Conservation (phyloP, 1,140 invertebrate genomes). For the Drosophila ogumai region DNA sequence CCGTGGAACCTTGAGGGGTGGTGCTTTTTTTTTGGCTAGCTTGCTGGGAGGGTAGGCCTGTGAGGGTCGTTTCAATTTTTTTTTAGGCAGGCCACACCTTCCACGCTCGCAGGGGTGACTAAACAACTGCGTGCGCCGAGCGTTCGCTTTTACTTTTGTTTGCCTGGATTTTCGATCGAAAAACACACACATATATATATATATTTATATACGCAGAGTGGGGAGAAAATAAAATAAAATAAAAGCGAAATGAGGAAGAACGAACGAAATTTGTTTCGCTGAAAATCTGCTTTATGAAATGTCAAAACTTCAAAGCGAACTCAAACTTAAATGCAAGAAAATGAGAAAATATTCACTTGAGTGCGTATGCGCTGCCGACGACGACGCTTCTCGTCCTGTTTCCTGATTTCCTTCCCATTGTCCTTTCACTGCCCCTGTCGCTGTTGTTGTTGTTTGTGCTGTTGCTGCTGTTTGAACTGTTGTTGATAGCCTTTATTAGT, state of each 20-base stretch:
- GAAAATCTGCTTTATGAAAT: slow-evolving; percentile 82
- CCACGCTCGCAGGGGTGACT: slow-evolving; percentile 76
- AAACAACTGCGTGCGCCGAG: slow-evolving; percentile 56
- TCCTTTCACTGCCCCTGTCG: slow-evolving; percentile 12
- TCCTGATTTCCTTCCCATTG: slow-evolving; percentile 34
- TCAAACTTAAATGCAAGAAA: slow-evolving; percentile 81
- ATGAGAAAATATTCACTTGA: slow-evolving; percentile 84
- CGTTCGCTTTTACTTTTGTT: slow-evolving; percentile 82
- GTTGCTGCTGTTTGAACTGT: slow-evolving; percentile 74
- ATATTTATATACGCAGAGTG: neutral
- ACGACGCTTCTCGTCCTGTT: slow-evolving; percentile 15
- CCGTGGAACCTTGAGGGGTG: neutral
- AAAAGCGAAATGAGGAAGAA: slow-evolving; percentile 40
- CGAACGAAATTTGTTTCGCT: slow-evolving; percentile 40
- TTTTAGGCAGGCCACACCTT: slow-evolving; percentile 78
- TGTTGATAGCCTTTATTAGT: slow-evolving; percentile 83
- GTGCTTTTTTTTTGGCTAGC: neutral
- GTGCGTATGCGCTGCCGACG: slow-evolving; percentile 60
- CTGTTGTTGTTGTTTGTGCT: slow-evolving; percentile 27
- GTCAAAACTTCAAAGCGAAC: slow-evolving; percentile 84
- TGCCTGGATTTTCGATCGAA: slow-evolving; percentile 78
- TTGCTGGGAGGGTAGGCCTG: slow-evolving; percentile 31
- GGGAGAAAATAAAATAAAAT: slow-evolving; percentile 42
- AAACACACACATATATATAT: slow-evolving; percentile 20
- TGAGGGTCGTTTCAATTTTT: slow-evolving; percentile 68